Base-by-base conservation (phyloP, 2,797 vertebrate genomes). In the Darevskia nairensis region DNA sequence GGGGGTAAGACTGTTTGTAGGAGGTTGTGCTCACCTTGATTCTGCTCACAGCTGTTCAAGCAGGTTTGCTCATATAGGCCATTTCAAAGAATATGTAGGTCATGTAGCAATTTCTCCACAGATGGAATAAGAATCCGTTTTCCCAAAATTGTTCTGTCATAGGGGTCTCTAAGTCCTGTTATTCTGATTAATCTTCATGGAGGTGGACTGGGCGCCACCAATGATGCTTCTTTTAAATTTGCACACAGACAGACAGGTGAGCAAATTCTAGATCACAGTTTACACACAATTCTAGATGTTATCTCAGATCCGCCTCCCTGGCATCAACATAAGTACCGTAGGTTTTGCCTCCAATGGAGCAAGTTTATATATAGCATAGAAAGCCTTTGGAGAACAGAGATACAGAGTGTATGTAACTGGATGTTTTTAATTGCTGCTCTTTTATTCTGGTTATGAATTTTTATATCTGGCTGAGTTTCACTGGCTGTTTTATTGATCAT, bases 341-440 rank as follows among this genome's bases (percentile, higher is more conserved):
- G 29, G 68, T n/a, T 69, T 69, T 69, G 68, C 68, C 11, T 69
- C 29, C 29, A 69, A 4, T 68, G 25, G 9, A 68, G 27, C 25
- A 68, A 68, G 66, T 25, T 25, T 68, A 27, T 68, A 29, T 25
- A 68, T 8, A 68, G 66, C 23, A 68, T 68, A 76, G 69, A 85
- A 93, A 86, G 84, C 91, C 71, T 29, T 90, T 29, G 27, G 44
- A 46, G 21, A 2, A 15, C 29, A 74, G 89, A 92, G 64, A 46
- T 86, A 69, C 35, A 85, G 25, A 74, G 66, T 61, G 32, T 15
- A 8, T 84, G 80, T 77, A 89, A 32, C 15, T 0, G 0, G 79
- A 84, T 89, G n/a, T 82, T 69, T 86, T 71, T 61, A 84, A 88
- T 86, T 90, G n/a, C 15, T 88, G 71, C 82, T 93, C 35, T 84